Base-by-base conservation (phyloP, 1,140 invertebrate species). In the Amyelois transitella region DNA sequence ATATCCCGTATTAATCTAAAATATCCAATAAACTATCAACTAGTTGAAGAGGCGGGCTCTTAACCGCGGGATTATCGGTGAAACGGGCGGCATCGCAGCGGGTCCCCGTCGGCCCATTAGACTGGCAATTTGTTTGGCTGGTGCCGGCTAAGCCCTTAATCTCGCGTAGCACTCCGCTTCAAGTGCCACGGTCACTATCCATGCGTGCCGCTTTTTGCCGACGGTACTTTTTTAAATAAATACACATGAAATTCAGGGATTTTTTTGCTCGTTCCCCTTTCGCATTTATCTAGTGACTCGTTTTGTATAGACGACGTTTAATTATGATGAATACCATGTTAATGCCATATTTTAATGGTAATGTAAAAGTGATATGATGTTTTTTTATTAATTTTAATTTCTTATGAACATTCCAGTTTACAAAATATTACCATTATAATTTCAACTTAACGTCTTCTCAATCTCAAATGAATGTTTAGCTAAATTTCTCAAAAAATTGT, bases 141-240 rank as follows among this genome's bases (percentile, higher is more conserved):
- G 7, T 19, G 18, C 45, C 3, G 45, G 45, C 18, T 20, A 48
- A 48, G 45, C 45, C 20, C 20, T 48, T 48, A 48, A 48, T 48
- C 45, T 48, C 45, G 20, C 45, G 45, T 48, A 48, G 14, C 12
- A 48, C 18, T 48, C 18, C 45, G 45, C 45, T 48, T 48, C 12
- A 20, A 20, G 45, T 48, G 45, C 18, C 45, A 45, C n/a, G n/a
- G 32, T 38, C n/a, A 38, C 32, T 38, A 14, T 38, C 32, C 32
- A 38, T 38, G 32, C 32, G 32, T 38, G 32, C 25, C 32, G n/a
- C 32, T 38, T 38, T 38, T 38, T 38, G n/a, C n/a, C 5, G 32
- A 38, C 12, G 28, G 12, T 14, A 38, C 32, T 38, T 38, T 38
- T 38, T 14, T 14, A 32, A 38, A 8, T 14, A 38, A 38, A 38